These are phyloP conservation scores for Zaprionus vittiger DNA, from an alignment of 1,140 invertebrate genomes.

Conservation along the genomic window DNA sequence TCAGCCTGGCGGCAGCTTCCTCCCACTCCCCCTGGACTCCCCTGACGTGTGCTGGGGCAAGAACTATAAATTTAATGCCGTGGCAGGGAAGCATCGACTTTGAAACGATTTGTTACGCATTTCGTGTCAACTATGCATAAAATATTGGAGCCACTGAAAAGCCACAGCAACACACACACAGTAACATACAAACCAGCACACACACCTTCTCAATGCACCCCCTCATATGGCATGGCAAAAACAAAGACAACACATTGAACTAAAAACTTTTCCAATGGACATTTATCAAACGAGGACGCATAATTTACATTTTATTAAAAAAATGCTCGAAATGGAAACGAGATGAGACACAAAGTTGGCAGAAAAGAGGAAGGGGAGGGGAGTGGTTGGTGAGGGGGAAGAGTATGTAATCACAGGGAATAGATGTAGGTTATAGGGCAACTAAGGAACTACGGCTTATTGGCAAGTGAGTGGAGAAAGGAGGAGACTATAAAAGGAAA, in stretches of 20 bases:
- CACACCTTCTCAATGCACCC: neutral
- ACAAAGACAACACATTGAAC: slow-evolving; percentile 57
- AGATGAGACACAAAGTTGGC: slow-evolving; percentile 11
- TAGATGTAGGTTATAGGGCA: neutral
- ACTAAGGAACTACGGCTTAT: neutral
- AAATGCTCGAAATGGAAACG: slow-evolving; percentile 48
- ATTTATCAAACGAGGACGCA: slow-evolving; percentile 74
- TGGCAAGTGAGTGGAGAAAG: neutral
- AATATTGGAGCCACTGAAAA: slow-evolving; percentile 75
- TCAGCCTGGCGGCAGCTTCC: slow-evolving; percentile 21
- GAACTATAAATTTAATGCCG: slow-evolving; percentile 75
- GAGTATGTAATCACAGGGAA: neutral
- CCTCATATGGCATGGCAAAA: slow-evolving; percentile 27
- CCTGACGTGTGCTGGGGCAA: slow-evolving; percentile 56
- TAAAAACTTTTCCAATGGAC: slow-evolving; percentile 77
- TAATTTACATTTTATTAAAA: slow-evolving; percentile 83
- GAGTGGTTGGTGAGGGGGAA: neutral
- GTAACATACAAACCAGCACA: slow-evolving; percentile 16
- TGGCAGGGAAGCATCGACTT: slow-evolving; percentile 54
- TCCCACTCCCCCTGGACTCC: too few relatives aligned
- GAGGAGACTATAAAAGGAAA: neutral
- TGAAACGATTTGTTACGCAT: slow-evolving; percentile 80
- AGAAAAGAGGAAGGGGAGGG: neutral
- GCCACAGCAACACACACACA: slow-evolving; percentile 40
- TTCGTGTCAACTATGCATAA: slow-evolving; percentile 82